Evolutionary conservation across 2,888 invertebrate genomes (phyloP), one percentile per base, ranked within the genome.

Genomic region (Rhogogaster chlorosoma): DNA sequence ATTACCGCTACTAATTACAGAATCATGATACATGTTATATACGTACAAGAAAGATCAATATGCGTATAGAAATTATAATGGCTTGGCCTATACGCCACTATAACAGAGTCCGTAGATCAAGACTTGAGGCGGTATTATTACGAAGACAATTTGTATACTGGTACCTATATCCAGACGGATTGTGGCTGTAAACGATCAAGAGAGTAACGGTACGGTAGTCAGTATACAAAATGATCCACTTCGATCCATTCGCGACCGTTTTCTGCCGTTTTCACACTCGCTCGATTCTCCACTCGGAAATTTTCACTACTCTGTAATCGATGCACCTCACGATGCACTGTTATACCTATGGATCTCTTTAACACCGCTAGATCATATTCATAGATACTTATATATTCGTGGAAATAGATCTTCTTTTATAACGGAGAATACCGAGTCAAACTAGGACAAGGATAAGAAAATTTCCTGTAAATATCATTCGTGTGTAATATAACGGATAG

Each of bases 181-280:
- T 75, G 42, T 26, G 75, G 36, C 45, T 42, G 75, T 36, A 67
- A 67, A 32, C 12, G 67, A 32, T 26, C 29, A 71, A n/a, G 29
- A 75, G 75, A 75, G 75, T 26, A 75, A 75, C 75, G 75, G 75
- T 75, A 75, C 38, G n/a, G n/a, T 22, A 12, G 70, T 71, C 70
- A 18, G 70, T 38, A 75, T 45, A 75, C 45, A 45, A 75, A 75
- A 75, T 38, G 75, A 18, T 70, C 32, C 18, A 36, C 36, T 71
- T 36, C 36, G 38, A 36, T 36, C 67, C 29, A 18, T 29, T 29
- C 57, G n/a, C 57, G 57, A 18, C 57, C 57, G 57, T 57, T 57
- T 57, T 73, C 38, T 42, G 38, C 42, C 73, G 73, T 73, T 73
- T 73, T 73, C 73, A 73, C 73, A 38, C 38, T 73, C 73, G 38